A percentile compares a stretch with the other conserved stretches of the same genome.
These are phyloP conservation scores for Apodemia mormo DNA, from an alignment of 2,888 invertebrate species.

Conservation along the genomic window DNA sequence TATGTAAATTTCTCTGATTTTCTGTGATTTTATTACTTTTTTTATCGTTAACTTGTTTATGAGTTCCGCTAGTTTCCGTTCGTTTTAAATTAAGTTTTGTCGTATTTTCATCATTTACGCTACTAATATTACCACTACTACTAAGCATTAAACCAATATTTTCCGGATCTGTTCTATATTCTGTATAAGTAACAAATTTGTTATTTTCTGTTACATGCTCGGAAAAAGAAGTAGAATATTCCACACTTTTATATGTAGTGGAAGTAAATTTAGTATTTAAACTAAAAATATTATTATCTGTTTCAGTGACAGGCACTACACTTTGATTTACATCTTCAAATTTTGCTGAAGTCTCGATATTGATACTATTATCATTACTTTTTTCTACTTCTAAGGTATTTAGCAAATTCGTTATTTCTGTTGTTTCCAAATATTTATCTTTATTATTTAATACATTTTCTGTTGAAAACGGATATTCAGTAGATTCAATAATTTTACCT, in stretches of 20 bases:
- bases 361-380: no score
- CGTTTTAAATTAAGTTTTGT: conserved; percentile 52
- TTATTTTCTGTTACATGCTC: conserved; percentile 27
- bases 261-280: neutral
- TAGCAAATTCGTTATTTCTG: neutral
- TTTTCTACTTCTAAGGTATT: neutral
- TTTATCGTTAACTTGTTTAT: conserved; percentile 53
- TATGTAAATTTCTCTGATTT: conserved; percentile 68
- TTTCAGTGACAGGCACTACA: neutral
- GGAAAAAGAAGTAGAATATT: conserved; percentile 6
- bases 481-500: neutral
- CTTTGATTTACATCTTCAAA: neutral
- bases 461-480: neutral
- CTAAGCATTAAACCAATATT: conserved; percentile 54
- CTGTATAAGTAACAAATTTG: conserved; percentile 33
- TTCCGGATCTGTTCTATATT: conserved; percentile 46
- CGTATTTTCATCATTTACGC: conserved; percentile 63
- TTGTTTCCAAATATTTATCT: neutral
- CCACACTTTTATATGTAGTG: neutral
- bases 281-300: conserved; percentile 2
- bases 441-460: neutral
- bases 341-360: neutral
- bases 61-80: conserved; percentile 45
- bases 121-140: conserved; percentile 52
- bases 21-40: conserved; percentile 71